These are phyloP conservation scores for Drosophila repletoides DNA, from an alignment of 1,140 invertebrate genomes.

Conservation along the genomic window DNA sequence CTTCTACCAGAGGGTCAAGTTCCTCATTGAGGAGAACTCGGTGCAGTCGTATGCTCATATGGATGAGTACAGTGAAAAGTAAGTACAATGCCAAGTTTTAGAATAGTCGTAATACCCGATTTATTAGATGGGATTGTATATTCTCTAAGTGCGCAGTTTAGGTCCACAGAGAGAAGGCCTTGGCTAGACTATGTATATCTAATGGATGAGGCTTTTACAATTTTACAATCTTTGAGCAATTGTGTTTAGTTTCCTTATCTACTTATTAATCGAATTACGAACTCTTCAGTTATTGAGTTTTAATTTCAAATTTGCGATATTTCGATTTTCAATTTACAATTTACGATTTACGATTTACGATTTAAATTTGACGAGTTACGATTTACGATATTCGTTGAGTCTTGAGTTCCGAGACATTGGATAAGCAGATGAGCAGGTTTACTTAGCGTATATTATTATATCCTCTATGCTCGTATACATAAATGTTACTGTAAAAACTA, in stretches of 20 bases:
- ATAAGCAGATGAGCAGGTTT: slow-evolving; percentile 7
- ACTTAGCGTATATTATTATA: slow-evolving; percentile 23
- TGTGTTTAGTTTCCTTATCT: slow-evolving; percentile 29
- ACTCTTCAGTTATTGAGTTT: too few species aligned
- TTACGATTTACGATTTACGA: too few species aligned
- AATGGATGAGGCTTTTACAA: slow-evolving; percentile 39
- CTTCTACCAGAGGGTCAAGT: slow-evolving; percentile 98
- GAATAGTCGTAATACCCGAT: slow-evolving; percentile 15
- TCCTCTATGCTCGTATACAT: slow-evolving; percentile 17
- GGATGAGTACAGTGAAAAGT: slow-evolving; percentile 99
- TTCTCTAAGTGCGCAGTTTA: slow-evolving; percentile 45
- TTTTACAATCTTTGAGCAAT: too few species aligned
- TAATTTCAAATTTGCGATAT: not conserved
- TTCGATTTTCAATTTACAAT: too few species aligned
- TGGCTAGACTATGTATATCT: not conserved
- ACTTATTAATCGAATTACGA: not conserved
- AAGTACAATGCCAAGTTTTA: slow-evolving; percentile 83
- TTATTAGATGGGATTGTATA: slow-evolving; percentile 22
- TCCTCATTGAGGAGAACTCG: slow-evolving; percentile 98
- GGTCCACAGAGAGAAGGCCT: slow-evolving; percentile 21
- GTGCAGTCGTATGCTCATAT: slow-evolving; percentile 98
- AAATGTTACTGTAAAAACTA: slow-evolving; percentile 2
- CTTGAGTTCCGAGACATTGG: slow-evolving; percentile 23
- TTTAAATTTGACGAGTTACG: too few species aligned
- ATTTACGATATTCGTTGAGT: slow-evolving; percentile 2